These are phyloP conservation scores for Iselma pallidipennis DNA, from an alignment of 2,888 invertebrate genomes.

Conservation along the genomic window DNA sequence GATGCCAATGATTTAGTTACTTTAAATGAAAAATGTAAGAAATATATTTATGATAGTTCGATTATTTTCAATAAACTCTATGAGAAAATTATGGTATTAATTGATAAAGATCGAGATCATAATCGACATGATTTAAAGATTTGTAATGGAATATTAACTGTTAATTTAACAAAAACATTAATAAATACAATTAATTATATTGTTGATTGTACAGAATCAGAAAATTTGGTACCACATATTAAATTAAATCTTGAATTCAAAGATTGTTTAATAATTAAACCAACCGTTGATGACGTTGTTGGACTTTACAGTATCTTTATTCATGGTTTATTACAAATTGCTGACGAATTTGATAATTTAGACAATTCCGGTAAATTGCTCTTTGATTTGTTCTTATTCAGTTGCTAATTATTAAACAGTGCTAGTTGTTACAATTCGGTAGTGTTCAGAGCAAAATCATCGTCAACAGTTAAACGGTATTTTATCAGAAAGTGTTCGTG, in stretches of 20 bases:
- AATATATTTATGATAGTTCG: constrained; percentile 35
- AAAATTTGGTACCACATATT: constrained; percentile 64
- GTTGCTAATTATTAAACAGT: too few relatives aligned
- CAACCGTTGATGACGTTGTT: constrained; percentile 63
- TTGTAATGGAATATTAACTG: constrained; percentile 57
- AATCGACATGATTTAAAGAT: constrained; percentile 25
- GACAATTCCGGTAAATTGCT: constrained; percentile 33
- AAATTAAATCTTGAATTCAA: constrained; percentile 54
- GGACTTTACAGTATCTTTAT: constrained; percentile 63
- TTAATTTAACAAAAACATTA: constrained; percentile 70
- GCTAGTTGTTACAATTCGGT: too few relatives aligned
- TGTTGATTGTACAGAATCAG: constrained; percentile 60
- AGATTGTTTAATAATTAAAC: constrained; percentile 57
- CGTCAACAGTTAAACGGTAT: too few relatives aligned
- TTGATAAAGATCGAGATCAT: constrained; percentile 35
- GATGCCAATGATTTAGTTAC: constrained; percentile 39
- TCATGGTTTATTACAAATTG: constrained; percentile 35
- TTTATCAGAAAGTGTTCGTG: too few relatives aligned
- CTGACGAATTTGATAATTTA: constrained; percentile 56
- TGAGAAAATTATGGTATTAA: constrained; percentile 33
- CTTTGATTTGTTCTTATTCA: too few relatives aligned
- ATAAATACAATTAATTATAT: constrained; percentile 68
- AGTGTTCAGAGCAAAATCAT: too few relatives aligned
- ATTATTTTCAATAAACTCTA: constrained; percentile 39
- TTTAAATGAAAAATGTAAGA: constrained; percentile 36